Evolutionary conservation across 2,888 invertebrate genomes (phyloP).

Genomic region (Drosophila austrosaltans): DNA sequence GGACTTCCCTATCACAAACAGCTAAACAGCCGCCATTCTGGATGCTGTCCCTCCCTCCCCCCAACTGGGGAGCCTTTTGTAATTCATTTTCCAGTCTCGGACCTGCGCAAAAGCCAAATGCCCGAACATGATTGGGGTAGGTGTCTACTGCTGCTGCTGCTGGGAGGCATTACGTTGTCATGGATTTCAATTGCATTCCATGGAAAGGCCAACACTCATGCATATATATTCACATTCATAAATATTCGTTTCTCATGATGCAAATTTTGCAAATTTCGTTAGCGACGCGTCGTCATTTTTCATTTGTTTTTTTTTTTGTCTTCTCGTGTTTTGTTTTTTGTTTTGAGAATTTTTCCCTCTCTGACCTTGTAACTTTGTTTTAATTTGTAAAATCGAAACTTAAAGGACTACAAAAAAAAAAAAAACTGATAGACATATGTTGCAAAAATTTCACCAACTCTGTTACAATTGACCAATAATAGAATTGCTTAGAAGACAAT

Average conservation of each 20-base stretch:
- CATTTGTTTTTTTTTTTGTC: not conserved
- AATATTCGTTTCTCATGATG: constrained; percentile 60
- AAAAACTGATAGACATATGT: constrained; percentile 16
- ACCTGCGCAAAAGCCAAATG: constrained; percentile 65
- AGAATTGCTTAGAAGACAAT: constrained; percentile 31
- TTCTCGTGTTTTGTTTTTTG: not conserved
- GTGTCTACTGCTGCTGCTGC: constrained; percentile 39
- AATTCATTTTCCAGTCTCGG: constrained; percentile 72
- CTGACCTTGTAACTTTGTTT: constrained; percentile 73
- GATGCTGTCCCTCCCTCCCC: constrained; percentile 19
- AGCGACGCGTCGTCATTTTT: constrained; percentile 63
- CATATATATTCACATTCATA: constrained; percentile 39
- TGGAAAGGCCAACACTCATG: constrained; percentile 46
- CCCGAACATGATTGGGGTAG: constrained; percentile 66
- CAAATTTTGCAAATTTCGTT: constrained; percentile 71
- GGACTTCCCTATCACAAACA: constrained; percentile 22
- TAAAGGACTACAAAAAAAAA: constrained; percentile 14
- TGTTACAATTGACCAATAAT: constrained; percentile 36
- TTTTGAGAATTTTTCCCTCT: constrained; percentile 49
- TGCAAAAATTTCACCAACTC: constrained; percentile 41
- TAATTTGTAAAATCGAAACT: constrained; percentile 65
- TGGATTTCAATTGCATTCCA: constrained; percentile 74
- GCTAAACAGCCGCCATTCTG: constrained; percentile 15
- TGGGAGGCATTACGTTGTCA: constrained; percentile 66
- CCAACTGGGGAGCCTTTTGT: constrained; percentile 40